Percentiles rank a stretch among this genome's conserved stretches.
Evolutionary conservation across 2,888 invertebrate genomes (phyloP).

Genomic region (Meliscaeva auricollis): DNA sequence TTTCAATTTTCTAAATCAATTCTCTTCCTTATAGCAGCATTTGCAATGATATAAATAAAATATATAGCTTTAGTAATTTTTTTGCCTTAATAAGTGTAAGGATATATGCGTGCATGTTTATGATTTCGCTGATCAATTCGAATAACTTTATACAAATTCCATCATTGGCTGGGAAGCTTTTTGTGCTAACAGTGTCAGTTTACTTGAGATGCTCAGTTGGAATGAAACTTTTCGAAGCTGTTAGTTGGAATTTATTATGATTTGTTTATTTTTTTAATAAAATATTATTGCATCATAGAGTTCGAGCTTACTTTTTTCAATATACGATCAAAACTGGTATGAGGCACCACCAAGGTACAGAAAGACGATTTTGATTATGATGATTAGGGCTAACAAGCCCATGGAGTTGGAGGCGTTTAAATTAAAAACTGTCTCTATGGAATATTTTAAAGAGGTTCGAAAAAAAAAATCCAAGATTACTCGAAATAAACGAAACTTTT

Average conservation of each 20-base stretch:
- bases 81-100: conserved; percentile 17
- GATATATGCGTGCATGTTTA: neutral
- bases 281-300: conserved; percentile 4
- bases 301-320: conserved; percentile 26
- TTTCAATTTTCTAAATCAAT: no score
- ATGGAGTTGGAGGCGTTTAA: neutral
- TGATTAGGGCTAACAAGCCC: conserved; percentile 20
- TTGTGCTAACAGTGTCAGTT: neutral
- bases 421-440: neutral
- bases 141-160: neutral
- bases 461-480: no score
- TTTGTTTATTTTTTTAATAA: neutral
- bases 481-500: no score
- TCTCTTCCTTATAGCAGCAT: neutral
- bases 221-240: conserved; percentile 28
- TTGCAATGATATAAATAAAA: conserved; percentile 21
- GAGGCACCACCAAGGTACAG: conserved; percentile 40
- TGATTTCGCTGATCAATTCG: conserved; percentile 19
- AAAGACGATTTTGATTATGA: conserved; percentile 34
- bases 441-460: conserved; percentile 17
- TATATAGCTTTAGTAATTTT: conserved; percentile 41
- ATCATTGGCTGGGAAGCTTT: neutral
- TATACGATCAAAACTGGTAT: conserved; percentile 55
- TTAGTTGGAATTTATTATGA: neutral
- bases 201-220: conserved; percentile 30